Base-by-base conservation (phyloP, 53 echinoderm and acorn worm genomes). In the Glandiceps talaboti region DNA sequence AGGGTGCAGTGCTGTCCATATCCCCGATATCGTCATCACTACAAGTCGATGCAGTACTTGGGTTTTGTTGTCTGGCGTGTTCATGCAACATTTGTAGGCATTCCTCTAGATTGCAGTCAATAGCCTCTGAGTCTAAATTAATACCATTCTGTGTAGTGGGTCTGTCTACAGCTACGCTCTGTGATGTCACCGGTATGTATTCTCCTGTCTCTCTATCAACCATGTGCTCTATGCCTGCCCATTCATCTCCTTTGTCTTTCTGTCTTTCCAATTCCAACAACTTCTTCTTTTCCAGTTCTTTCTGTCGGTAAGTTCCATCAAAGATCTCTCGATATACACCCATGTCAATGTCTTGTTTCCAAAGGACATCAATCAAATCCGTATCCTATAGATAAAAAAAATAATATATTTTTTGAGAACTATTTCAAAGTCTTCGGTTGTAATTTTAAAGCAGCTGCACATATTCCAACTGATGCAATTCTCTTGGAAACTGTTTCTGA, bases 291-390 rank as follows among this genome's bases (percentile, higher is more conserved):
- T 97, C 93, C 45, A 97, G 80, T 27, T 92, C 83, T 80, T 97
- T 97, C 80, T 82, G 83, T 25, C 87, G 84, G 81, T 84, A 88
- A 29, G 90, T 82, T 45, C 92, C 97, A 26, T 91, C 93, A 77
- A 12, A 45, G 64, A 45, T 45, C 64, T 45, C 64, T 20, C 91
- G 81, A 33, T 80, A 84, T 32, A 97, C 83, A 27, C 97, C 97
- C 97, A 97, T 97, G 84, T 97, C 97, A 33, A 97, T 97, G 84
- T 97, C 97, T 76, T 93, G 93, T 73, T 87, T 89, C 93, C 93
- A 97, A 0, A 97, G 82, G 29, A 84, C 82, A 45, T 93, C 97
- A 79, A 97, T 97, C 33, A 97, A 77, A 73, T 93, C 93, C 91
- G 89, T 91, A 82, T 97, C 97, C 97, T 97, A 86, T 33, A 83